Base-by-base conservation (phyloP, 2,888 invertebrate genomes). In the Linhomoeus sp. region DNA sequence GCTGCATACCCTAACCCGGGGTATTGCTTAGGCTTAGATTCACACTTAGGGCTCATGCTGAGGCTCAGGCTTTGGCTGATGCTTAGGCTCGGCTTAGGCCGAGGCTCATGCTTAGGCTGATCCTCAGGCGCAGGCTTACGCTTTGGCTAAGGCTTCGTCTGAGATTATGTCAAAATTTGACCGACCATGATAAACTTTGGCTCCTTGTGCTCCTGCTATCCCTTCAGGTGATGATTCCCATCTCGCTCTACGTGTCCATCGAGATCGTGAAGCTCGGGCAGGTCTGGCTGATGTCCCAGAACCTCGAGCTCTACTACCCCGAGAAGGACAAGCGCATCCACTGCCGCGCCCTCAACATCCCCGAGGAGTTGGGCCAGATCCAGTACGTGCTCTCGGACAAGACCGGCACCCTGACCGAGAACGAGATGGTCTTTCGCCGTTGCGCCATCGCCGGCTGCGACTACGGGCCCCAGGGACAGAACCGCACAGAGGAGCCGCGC, bases 341-440 rank as follows among this genome's bases (percentile, higher is more conserved):
- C 68, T 94, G 90, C 66, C 77, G 57, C 22, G 53, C 59, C 5
- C 48, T 60, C 49, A 92, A 94, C 66, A 90, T 94, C 53, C 87
- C 90, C 0, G 92, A 94, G 67, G 92, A 94, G 69, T 73, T 92
- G 57, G 92, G 90, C 1, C 88, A 94, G 71, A 74, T 83, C 43
- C 80, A 85, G 61, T 90, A 92, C 62, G 76, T 94, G 53, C 92
- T 94, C 70, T 86, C 85, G 14, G 94, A 94, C 67, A 94, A 94
- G 70, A 94, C 94, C 1, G 43, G 94, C 7, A 94, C 94, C 1
- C 70, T 94, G 48, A 94, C 94, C 1, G 90, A 92, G 69, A 94
- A 94, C 67, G 80, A 85, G 52, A 94, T 94, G 92, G 76, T 88
- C 61, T 94, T 94, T 68, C 76, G 85, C 48, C 74, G 82, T 43